These are phyloP conservation scores for Sminthurides aquaticus DNA, from an alignment of 2,888 invertebrate genomes.

Conservation along the genomic window DNA sequence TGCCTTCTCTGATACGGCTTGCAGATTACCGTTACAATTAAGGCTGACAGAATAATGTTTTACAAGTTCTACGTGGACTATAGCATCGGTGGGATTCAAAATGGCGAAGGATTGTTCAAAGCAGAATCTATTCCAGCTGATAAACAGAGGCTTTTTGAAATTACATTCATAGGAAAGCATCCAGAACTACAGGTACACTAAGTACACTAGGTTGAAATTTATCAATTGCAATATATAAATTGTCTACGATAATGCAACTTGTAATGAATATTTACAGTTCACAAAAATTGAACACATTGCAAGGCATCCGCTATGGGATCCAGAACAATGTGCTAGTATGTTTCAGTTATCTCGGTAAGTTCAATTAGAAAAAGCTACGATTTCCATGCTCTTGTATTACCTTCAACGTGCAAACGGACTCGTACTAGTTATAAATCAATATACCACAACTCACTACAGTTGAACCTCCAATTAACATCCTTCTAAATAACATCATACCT, in stretches of 20 bases:
- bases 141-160: constrained; percentile 25
- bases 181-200: constrained; percentile 24
- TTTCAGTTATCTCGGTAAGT: constrained; percentile 28
- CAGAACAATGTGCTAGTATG: constrained; percentile 35
- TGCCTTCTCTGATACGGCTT: too few relatives aligned
- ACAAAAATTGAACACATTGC: constrained; percentile 34
- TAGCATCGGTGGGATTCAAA: constrained; percentile 19
- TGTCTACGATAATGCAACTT: too few relatives aligned
- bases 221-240: neutral
- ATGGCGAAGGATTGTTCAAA: constrained; percentile 14
- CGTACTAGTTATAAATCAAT: too few relatives aligned
- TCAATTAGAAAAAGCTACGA: neutral
- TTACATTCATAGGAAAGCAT: constrained; percentile 35
- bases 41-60: constrained; percentile 25
- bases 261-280: too few relatives aligned
- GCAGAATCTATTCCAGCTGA: constrained; percentile 20
- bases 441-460: too few relatives aligned
- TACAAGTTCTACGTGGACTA: constrained; percentile 33
- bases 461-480: too few relatives aligned
- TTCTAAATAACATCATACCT: too few relatives aligned
- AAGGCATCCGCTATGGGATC: constrained; percentile 28
- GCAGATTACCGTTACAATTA: constrained; percentile 28
- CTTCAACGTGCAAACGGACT: too few relatives aligned
- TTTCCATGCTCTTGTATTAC: too few relatives aligned
- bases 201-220: neutral